phyloP scores from a whole-genome alignment of 1,140 invertebrate species.

The Papilio glaucus region DNA sequence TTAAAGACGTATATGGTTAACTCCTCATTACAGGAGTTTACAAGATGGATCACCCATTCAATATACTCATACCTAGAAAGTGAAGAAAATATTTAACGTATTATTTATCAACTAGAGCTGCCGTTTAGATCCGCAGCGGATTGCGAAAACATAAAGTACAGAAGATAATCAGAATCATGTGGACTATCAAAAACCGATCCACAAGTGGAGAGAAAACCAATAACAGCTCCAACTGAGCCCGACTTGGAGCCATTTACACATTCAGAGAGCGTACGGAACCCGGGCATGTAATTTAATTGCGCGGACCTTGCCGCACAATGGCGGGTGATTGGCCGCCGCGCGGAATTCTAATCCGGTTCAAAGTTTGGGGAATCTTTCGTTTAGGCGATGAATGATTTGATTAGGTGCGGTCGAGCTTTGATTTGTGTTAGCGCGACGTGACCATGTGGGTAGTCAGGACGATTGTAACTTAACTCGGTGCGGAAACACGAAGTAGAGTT shows the following conservation, averaged over 20 bases:
- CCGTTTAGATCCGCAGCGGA: no score
- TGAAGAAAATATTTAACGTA: no score
- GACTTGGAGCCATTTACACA: constrained; percentile 42
- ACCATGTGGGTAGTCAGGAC: neutral
- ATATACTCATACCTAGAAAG: no score
- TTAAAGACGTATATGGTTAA: no score
- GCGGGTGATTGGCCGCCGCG: constrained; percentile 56
- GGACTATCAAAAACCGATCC: constrained; percentile 2
- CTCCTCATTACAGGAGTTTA: no score
- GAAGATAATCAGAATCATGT: neutral
- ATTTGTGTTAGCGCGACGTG: neutral
- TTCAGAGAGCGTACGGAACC: constrained; percentile 51
- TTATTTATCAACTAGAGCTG: no score
- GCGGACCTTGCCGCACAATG: constrained; percentile 52
- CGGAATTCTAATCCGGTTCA: constrained; percentile 54
- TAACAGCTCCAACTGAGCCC: neutral
- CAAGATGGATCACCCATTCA: no score
- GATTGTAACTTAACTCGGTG: no score
- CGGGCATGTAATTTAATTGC: constrained; percentile 60
- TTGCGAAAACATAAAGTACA: neutral
- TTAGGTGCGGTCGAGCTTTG: constrained; percentile 16
- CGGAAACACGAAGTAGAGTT: no score
- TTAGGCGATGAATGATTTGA: constrained; percentile 35
- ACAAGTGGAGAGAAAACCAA: neutral
- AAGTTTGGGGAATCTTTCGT: constrained; percentile 45